Conservation (phyloP, 1,140 invertebrate genomes). For the Drosophila ficusphila region DNA sequence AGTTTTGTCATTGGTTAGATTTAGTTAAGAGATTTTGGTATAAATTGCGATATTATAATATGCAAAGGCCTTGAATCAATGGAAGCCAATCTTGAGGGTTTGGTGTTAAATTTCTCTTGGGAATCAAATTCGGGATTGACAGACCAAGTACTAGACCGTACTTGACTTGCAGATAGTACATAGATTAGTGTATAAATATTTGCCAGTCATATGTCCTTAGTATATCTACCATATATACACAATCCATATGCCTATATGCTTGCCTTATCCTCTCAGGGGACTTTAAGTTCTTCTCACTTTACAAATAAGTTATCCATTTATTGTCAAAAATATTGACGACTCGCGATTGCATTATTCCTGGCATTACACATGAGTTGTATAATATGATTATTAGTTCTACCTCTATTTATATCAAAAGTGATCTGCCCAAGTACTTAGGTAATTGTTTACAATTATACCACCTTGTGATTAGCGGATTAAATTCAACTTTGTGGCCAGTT, state of each 20-base stretch:
- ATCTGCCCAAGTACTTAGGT: slow-evolving; percentile 28
- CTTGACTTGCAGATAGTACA: slow-evolving; percentile 23
- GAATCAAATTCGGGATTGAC: slow-evolving; percentile 16
- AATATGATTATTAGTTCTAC: slow-evolving; percentile 22
- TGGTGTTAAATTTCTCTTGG: slow-evolving; percentile 41
- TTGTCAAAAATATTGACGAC: slow-evolving; percentile 80
- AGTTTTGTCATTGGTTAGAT: slow-evolving; percentile 53
- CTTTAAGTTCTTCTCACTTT: slow-evolving; percentile 16
- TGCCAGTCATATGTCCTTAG: slow-evolving; percentile 41
- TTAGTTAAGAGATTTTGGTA: slow-evolving; percentile 34
- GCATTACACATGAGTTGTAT: slow-evolving; percentile 44
- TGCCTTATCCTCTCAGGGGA: slow-evolving; percentile 4
- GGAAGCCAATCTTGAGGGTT: slow-evolving; percentile 41
- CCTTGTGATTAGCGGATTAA: slow-evolving; percentile 1
- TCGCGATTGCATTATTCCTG: slow-evolving; percentile 58
- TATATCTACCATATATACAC: slow-evolving; percentile 57
- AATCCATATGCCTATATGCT: slow-evolving; percentile 35
- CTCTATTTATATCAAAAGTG: slow-evolving; percentile 24
- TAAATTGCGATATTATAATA: slow-evolving; percentile 10
- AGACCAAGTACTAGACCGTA: slow-evolving; percentile 20
- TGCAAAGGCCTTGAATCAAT: slow-evolving; percentile 47
- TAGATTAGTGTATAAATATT: slow-evolving; percentile 39
- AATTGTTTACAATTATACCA: slow-evolving; percentile 23
- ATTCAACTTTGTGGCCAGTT: slow-evolving; percentile 9
- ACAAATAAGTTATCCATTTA: slow-evolving; percentile 60